Evolutionary conservation across 1,140 invertebrate species (phyloP).

Genomic region (Eulimnadia texana): DNA sequence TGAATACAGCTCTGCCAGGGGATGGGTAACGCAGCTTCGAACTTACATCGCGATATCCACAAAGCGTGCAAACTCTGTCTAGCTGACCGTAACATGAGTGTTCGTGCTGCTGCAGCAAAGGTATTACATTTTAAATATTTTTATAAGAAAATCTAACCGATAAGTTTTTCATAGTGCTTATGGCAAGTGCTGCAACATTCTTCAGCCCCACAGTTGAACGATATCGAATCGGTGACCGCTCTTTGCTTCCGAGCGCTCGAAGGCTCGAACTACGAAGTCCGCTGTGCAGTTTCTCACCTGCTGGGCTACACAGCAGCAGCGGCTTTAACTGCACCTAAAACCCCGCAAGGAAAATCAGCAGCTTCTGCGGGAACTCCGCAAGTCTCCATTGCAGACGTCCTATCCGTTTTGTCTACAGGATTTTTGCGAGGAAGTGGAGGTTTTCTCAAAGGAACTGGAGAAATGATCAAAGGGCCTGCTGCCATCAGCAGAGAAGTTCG

Average conservation of each 20-base stretch:
- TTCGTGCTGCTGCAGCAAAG: slow-evolving; percentile 70
- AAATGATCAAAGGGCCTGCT: slow-evolving; percentile 90
- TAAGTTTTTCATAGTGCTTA: slow-evolving; percentile 48
- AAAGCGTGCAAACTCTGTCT: slow-evolving; percentile 71
- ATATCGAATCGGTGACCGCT: slow-evolving; percentile 75
- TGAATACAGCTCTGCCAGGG: slow-evolving; percentile 50
- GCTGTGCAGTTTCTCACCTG: slow-evolving; percentile 79
- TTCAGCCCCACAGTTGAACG: slow-evolving; percentile 67
- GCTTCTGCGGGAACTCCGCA: slow-evolving; percentile 34
- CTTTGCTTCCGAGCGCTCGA: slow-evolving; percentile 83
- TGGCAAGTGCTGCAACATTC: slow-evolving; percentile 69
- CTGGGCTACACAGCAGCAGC: slow-evolving; percentile 72
- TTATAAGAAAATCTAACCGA: slow-evolving; percentile 2
- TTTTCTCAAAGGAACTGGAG: slow-evolving; percentile 84
- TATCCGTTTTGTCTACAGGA: slow-evolving; percentile 83
- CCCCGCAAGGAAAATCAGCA: slow-evolving; percentile 21
- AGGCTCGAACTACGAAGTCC: slow-evolving; percentile 85
- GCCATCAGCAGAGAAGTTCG: slow-evolving; percentile 86
- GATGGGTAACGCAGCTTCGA: slow-evolving; percentile 71
- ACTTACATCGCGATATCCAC: slow-evolving; percentile 83
- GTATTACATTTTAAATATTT: slow-evolving; percentile 29
- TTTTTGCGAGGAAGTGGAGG: slow-evolving; percentile 80
- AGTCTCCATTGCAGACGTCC: slow-evolving; percentile 78
- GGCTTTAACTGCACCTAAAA: slow-evolving; percentile 42
- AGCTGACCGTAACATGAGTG: slow-evolving; percentile 78